Evolutionary conservation across 2,888 invertebrate species (phyloP), one percentile per base, ranked within the genome.

Genomic region (Nemoura dubitans): DNA sequence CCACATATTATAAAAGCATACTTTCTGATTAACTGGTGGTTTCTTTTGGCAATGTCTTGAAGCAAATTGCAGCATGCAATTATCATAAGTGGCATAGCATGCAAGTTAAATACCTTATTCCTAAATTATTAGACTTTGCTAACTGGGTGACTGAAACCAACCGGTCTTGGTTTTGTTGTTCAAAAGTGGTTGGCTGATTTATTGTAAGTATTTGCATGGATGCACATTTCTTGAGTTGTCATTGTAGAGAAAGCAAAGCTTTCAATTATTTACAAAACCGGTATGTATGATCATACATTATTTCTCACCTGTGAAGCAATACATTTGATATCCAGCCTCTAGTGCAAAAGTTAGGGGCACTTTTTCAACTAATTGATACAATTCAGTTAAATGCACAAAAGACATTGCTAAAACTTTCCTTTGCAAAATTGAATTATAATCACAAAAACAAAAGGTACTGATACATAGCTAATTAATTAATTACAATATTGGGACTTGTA

Each of bases 161-260:
- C 14, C 59, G 59, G 59, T 59, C 59, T 59, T 59, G 59, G 21
- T 78, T 78, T 78, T 78, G 78, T 78, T 78, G 27, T 78, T 78
- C 10, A 78, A 27, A 78, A 26, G 5, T 78, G 59, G 26, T 43
- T 83, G 84, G 84, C 76, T 84, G 84, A 27, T 84, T 84, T 28
- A 84, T 84, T 76, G 84, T 84, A 84, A 84, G 84, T 84, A 84
- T 84, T 84, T 84, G 84, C 84, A 84, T 84, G 84, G 0, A 76
- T 84, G 84, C 59, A 84, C 76, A 59, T 84, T 14, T 25, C 27
- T 84, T 76, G 26, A 59, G 84, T 83, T 83, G 42, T 26, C 43
- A 16, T 83, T n/a, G 30, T 83, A 83, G 83, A 83, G 28, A 43
- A 29, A 25, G 29, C 82, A 29, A 82, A 82, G 29, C 82, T 82